A percentile compares a stretch with the other conserved stretches of the same genome.
Conservation (phyloP, 2,113 vertebrate genomes). For the Aix galericulata region DNA sequence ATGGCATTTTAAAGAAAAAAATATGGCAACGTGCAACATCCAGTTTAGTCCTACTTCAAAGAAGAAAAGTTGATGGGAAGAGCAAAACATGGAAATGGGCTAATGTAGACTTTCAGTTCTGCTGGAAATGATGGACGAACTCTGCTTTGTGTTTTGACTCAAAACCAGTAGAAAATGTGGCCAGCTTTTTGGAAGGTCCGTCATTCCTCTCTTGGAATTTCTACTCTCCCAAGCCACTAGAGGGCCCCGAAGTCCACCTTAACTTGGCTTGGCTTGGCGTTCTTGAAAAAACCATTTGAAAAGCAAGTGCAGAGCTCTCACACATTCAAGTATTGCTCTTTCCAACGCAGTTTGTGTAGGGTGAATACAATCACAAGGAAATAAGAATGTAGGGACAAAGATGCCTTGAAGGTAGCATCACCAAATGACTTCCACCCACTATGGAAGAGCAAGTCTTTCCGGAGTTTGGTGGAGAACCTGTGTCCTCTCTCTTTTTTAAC, state of each 20-base stretch:
- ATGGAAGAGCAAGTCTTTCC: not conserved
- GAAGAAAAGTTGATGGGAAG: not conserved
- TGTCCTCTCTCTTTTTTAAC: not conserved
- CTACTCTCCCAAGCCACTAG: conserved; percentile 17
- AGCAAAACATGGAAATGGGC: not conserved
- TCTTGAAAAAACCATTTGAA: not conserved
- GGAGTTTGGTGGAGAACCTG: not conserved
- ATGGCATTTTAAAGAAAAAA: not conserved
- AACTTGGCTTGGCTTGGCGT: not conserved
- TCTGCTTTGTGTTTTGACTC: not conserved
- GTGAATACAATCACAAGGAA: not conserved
- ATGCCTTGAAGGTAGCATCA: not conserved
- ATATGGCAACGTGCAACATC: not conserved
- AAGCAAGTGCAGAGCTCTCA: not conserved
- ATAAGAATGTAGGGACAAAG: not conserved
- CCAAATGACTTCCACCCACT: not conserved
- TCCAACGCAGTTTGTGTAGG: too few relatives aligned
- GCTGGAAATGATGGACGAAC: not conserved
- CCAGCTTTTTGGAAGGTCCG: not conserved
- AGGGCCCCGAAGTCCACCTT: conserved; percentile 51
- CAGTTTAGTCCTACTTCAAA: not conserved
- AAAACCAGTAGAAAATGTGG: not conserved
- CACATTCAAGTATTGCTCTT: not conserved
- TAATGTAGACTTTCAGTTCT: not conserved
- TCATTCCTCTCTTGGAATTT: not conserved